A percentile compares a stretch with the other conserved stretches of the same genome.
Conservation (phyloP, 2,113 vertebrate genomes). For the Siniperca chuatsi region DNA sequence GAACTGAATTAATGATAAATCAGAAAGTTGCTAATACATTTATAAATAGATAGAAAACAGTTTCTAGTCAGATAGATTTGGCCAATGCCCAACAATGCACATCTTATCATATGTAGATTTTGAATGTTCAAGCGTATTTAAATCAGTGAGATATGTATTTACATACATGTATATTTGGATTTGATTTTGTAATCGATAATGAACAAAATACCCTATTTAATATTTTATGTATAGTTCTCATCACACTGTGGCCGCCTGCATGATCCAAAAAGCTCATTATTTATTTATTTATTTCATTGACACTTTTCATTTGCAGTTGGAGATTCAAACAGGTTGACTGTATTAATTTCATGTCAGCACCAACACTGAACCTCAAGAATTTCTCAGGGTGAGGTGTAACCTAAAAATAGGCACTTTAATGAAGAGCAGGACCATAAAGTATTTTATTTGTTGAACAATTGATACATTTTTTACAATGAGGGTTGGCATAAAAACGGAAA, state of each 20-base stretch:
- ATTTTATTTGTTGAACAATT: constrained; percentile 1
- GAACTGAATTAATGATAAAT: background rate
- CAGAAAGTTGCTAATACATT: background rate
- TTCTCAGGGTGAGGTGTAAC: background rate
- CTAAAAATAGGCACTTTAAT: constrained; percentile 24
- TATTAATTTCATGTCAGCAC: constrained; percentile 21
- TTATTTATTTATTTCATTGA: too few relatives aligned
- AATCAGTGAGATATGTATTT: background rate
- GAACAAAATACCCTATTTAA: background rate
- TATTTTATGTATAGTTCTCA: background rate
- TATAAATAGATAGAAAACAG: background rate
- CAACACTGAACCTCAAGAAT: background rate
- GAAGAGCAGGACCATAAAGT: constrained; percentile 11
- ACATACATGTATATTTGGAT: background rate
- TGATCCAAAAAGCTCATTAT: constrained; percentile 21
- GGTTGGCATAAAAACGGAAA: background rate
- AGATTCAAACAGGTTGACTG: constrained; percentile 11
- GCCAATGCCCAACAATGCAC: background rate
- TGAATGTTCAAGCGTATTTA: background rate
- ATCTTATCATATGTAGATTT: background rate
- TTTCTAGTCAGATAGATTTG: background rate
- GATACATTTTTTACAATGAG: background rate
- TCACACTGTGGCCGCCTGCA: background rate
- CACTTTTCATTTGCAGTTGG: constrained; percentile 22
- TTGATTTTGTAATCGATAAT: background rate